Evolutionary conservation across 2,888 invertebrate genomes (phyloP).

Genomic region (Conchocele bisecta): DNA sequence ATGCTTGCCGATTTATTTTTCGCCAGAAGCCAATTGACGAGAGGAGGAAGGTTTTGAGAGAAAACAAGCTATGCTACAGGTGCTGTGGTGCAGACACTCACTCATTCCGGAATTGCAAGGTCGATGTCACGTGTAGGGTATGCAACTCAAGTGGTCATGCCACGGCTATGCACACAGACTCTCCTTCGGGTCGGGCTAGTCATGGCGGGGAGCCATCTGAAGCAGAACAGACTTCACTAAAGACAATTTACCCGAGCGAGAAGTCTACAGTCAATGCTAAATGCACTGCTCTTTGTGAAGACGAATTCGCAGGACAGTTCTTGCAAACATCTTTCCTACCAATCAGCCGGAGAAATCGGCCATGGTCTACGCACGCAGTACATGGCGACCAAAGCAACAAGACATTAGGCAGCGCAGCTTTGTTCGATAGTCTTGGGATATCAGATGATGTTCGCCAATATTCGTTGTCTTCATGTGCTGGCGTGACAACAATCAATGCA

Average conservation of each 20-base stretch:
- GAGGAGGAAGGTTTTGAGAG: slow-evolving; percentile 1
- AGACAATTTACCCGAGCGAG: not conserved
- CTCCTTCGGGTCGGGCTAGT: not conserved
- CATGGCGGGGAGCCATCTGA: not conserved
- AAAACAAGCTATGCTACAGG: slow-evolving; percentile 16
- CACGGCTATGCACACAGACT: slow-evolving; percentile 13
- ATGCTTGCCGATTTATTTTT: not conserved
- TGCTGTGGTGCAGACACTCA: slow-evolving; percentile 7
- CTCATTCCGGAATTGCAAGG: slow-evolving; percentile 5
- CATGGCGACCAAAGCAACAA: slow-evolving; percentile 44
- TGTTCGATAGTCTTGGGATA: slow-evolving; percentile 21
- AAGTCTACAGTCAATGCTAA: not conserved
- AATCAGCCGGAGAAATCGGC: not conserved
- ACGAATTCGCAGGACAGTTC: not conserved
- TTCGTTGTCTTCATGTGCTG: slow-evolving; percentile 15
- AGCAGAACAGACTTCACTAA: not conserved
- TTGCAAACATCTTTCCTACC: slow-evolving; percentile 7
- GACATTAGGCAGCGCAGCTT: slow-evolving; percentile 10
- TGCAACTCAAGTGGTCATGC: slow-evolving; percentile 4
- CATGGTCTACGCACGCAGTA: slow-evolving; percentile 37
- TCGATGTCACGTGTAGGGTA: slow-evolving; percentile 1
- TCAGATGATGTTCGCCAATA: not conserved
- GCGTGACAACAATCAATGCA: no score
- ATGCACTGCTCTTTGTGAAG: not conserved
- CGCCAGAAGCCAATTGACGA: not conserved